Base-by-base conservation (phyloP, 2,888 invertebrate species). In the Leucophenga montana region DNA sequence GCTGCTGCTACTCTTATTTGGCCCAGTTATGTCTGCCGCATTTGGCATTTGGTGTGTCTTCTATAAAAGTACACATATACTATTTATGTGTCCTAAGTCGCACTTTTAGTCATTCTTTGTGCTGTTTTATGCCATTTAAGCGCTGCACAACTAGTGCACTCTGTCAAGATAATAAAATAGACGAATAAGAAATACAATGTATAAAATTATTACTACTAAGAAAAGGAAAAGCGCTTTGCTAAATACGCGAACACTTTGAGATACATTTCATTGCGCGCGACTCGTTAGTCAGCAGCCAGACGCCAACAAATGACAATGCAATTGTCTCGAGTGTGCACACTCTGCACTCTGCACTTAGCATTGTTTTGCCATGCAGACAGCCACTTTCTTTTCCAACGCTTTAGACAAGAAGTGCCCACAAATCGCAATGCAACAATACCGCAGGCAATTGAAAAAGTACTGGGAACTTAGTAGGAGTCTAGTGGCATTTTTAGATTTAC, bases 141-240 rank as follows among this genome's bases (percentile, higher is more conserved):
- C 6, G n/a, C 33, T 62, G 62, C 27, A 39, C 14, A 68, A 68
- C 67, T 68, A 68, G 67, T 50, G 67, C 67, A 68, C 50, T 61
- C 67, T 53, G 67, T 61, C 67, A 68, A 68, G 67, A 68, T 68
- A 68, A 61, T 33, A 27, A 16, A 46, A 48, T 20, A n/a, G 56
- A 20, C 11, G 56, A 27, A 56, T 27, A 27, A 16, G 33, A 33
- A 64, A n/a, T 16, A 48, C 44, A 68, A 39, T 59, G 20, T n/a
- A 14, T 33, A 27, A 27, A 27, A 27, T 27, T 27, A 3, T 54
- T 66, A 56, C 57, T 57, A 65, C 65, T 67, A 66, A 62, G 61
- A 53, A 69, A 69, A 50, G 67, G 66, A 46, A 39, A 16, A 64
- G 62, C 68, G 68, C 70, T 72, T 67, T 70, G 57, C 68, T 27